Evolutionary conservation across 2,113 vertebrate species (phyloP), one percentile per base, ranked within the genome.

Genomic region (Ctenodactylus gundi): DNA sequence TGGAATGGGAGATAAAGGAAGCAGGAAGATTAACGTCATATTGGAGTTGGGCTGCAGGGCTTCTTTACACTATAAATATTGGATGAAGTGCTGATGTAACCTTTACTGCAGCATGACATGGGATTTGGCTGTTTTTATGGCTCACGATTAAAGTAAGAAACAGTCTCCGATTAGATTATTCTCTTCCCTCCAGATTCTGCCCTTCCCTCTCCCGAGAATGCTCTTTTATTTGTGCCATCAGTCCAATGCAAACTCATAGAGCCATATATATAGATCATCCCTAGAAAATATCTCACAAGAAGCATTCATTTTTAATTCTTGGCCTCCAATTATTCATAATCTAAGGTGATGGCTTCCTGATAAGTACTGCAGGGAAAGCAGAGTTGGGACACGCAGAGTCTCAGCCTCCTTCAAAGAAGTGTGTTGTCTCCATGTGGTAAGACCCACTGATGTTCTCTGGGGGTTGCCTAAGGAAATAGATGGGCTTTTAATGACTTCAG

Each of bases 141-240:
- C 80, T 94, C 58, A 20, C 82, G 96, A 97, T 98, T 98, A 98
- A 98, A 98, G 83, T 95, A 96, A 98, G 96, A 98, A 97, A 92
- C 95, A 85, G 65, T 29, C 67, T 97, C 93, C 97, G 96, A 98
- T 97, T 97, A 97, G 93, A 98, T 97, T 97, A 95, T 68, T 94
- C 77, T 73, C 89, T 20, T 70, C 81, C 91, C 95, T 81, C 65
- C 83, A 95, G 94, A 97, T 85, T 90, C 58, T 95, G 87, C 94
- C 96, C 91, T 95, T 91, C 83, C 91, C 83, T 72, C 95, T 98
- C 96, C 94, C 87, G 96, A 97, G 97, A 98, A 96, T 76, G 96
- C 67, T 91, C 41, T 94, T 96, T 92, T 95, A 97, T 97, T 97
- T 97, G 97, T 97, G 86, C 92, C 91, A 93, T 97, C 96, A 97